Base-by-base conservation (phyloP, 2,113 vertebrate species). In the Ceyx cyanopectus region DNA sequence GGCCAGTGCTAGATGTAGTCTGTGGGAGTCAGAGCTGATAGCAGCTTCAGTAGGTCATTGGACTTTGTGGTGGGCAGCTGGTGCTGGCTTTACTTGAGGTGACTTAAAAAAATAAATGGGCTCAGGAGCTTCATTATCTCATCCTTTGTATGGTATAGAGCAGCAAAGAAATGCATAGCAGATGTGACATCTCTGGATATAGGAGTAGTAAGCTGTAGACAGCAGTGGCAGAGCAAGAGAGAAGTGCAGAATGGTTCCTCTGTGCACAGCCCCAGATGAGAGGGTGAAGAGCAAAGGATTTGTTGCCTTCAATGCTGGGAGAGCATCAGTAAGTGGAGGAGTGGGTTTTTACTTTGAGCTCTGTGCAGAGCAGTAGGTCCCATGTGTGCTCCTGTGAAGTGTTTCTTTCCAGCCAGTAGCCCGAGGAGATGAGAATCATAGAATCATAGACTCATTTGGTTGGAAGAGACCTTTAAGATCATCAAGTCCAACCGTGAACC, bases 51-150 rank as follows among this genome's bases (percentile, higher is more conserved):
- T 48, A 81, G 83, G 27, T 91, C 67, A 72, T 94, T 89, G 61
- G 83, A 74, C 40, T 61, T 73, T 29, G 37, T 70, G 67, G 72
- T 92, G 72, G 88, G 89, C 91, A 96, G 89, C 62, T 94, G 88
- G 61, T 79, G 46, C 69, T 93, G 56, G 27, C 34, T 89, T 89
- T 68, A 61, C 87, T 87, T 76, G 69, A 95, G 72, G 84, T 91
- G 67, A 41, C 20, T 8, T 10, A 1, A 34, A 76, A 67, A 37
- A 85, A 46, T 37, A 43, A n/a, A 79, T 21, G 46, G 40, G 19
- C 88, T 94, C 34, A 9, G 17, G 70, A 81, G 61, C 48, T 26
- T 84, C 26, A 88, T 90, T 90, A 90, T 90, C 30, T 43, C 40
- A 80, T 88, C 57, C 46, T 87, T 93, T 81, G 27, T 75, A 48